A percentile compares a stretch with the other conserved stretches of the same genome.
These are phyloP conservation scores for Anolis apletophallus DNA, from an alignment of 2,797 vertebrate species.

Conservation along the genomic window DNA sequence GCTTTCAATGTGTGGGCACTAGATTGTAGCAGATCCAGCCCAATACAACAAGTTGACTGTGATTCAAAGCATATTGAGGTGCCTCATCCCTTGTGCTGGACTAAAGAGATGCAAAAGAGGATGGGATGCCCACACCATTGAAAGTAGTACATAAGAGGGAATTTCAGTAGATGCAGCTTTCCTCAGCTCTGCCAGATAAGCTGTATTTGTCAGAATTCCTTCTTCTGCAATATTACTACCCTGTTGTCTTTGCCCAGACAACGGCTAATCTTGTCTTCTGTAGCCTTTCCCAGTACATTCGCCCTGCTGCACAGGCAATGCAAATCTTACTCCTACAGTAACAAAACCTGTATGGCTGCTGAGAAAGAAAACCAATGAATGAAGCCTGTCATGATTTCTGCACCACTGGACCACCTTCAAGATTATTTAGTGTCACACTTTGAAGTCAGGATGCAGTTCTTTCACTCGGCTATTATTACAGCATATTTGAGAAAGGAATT, in stretches of 20 bases:
- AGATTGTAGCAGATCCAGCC: too few species aligned
- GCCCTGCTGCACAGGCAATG: background rate
- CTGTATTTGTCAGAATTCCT: background rate
- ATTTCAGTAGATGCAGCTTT: background rate
- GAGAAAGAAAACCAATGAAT: constrained; percentile 20
- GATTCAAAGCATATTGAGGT: background rate
- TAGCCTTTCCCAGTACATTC: background rate
- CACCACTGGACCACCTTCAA: background rate
- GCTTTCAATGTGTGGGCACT: too few species aligned
- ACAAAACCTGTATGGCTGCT: background rate
- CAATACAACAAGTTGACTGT: background rate
- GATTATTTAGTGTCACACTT: constrained; percentile 18
- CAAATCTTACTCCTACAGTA: background rate
- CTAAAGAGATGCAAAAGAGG: background rate
- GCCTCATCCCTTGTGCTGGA: background rate
- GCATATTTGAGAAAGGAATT: constrained; percentile 2
- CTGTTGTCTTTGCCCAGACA: too few species aligned
- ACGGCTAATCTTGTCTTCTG: background rate
- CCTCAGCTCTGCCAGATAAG: background rate
- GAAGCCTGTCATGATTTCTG: constrained; percentile 14
- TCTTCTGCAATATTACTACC: background rate
- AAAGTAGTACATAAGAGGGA: background rate
- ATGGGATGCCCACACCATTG: background rate
- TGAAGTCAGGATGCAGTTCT: background rate
- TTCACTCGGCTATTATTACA: background rate